Evolutionary conservation across 2,113 vertebrate species (phyloP).

Genomic region (Nansenia antarctica): DNA sequence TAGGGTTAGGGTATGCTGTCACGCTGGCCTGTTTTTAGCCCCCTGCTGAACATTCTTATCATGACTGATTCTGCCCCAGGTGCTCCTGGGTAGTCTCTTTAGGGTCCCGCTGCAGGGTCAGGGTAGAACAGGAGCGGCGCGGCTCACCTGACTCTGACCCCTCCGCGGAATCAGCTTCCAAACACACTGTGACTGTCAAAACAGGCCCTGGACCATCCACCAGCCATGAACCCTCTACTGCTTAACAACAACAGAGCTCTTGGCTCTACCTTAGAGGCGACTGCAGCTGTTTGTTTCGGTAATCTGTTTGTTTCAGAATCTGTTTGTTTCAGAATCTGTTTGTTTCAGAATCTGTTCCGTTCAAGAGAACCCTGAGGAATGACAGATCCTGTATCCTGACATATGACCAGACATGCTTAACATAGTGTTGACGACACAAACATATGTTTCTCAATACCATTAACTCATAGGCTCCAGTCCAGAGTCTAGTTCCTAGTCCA

Average conservation of each 20-base stretch:
- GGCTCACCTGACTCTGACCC: slow-evolving; percentile 32
- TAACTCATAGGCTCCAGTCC: no score
- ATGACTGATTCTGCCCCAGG: slow-evolving; percentile 20
- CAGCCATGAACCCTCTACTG: slow-evolving; percentile 11
- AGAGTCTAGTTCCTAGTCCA: no score
- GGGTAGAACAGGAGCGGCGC: slow-evolving; percentile 19
- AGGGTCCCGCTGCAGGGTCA: slow-evolving; percentile 21
- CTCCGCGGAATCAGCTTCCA: slow-evolving; percentile 23
- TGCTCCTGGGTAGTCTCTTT: slow-evolving; percentile 16
- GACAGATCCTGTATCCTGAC: no score
- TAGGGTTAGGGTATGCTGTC: neutral
- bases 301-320: no score
- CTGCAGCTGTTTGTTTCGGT: no score
- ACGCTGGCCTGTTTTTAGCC: neutral
- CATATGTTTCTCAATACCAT: no score
- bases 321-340: no score
- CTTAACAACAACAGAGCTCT: neutral
- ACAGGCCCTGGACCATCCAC: slow-evolving; percentile 8
- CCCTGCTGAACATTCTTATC: neutral
- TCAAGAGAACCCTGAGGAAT: no score
- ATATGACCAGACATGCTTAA: no score
- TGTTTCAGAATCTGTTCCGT: no score
- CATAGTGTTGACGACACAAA: no score
- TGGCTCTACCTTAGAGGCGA: neutral
- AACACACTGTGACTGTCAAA: slow-evolving; percentile 30